Percentiles rank a stretch among this genome's conserved stretches.
Conservation (phyloP, 2,797 vertebrate genomes). For the Gallinago stenura region DNA sequence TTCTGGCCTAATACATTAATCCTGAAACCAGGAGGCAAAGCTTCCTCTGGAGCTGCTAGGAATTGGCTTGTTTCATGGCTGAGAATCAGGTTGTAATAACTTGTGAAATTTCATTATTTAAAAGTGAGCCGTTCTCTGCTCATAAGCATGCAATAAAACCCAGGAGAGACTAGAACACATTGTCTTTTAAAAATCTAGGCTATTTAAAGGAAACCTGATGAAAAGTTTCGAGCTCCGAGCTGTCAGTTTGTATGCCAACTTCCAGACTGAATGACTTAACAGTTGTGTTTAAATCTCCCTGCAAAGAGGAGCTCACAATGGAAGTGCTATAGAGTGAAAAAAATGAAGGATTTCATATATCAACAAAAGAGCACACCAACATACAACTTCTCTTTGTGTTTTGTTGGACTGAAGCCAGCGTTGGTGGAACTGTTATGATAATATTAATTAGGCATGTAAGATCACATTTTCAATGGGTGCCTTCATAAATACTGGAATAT, state of each 20-base stretch:
- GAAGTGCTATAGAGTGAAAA: conserved; percentile 44
- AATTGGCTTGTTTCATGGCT: background rate
- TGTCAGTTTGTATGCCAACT: conserved; percentile 39
- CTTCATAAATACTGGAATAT: conserved; percentile 28
- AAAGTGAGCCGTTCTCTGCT: conserved; percentile 1
- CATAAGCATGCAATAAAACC: background rate
- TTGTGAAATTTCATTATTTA: conserved; percentile 34
- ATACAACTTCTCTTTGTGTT: conserved; percentile 61
- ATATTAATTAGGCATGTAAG: conserved; percentile 63
- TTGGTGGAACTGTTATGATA: conserved; percentile 51
- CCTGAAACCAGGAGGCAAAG: conserved; percentile 2
- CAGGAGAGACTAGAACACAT: background rate
- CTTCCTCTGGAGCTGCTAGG: background rate
- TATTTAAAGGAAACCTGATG: conserved; percentile 35
- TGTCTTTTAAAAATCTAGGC: conserved; percentile 15
- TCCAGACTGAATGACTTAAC: conserved; percentile 48
- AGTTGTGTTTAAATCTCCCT: conserved; percentile 25
- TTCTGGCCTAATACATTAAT: background rate
- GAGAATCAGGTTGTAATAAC: conserved; percentile 22
- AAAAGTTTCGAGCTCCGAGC: conserved; percentile 45
- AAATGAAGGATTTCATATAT: conserved; percentile 39
- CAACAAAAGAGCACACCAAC: conserved; percentile 54
- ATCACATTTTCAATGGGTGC: conserved; percentile 57
- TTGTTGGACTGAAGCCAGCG: conserved; percentile 1
- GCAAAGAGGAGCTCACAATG: conserved; percentile 37